Evolutionary conservation across 2,797 vertebrate genomes (phyloP).

Genomic region (Anolis apletophallus): DNA sequence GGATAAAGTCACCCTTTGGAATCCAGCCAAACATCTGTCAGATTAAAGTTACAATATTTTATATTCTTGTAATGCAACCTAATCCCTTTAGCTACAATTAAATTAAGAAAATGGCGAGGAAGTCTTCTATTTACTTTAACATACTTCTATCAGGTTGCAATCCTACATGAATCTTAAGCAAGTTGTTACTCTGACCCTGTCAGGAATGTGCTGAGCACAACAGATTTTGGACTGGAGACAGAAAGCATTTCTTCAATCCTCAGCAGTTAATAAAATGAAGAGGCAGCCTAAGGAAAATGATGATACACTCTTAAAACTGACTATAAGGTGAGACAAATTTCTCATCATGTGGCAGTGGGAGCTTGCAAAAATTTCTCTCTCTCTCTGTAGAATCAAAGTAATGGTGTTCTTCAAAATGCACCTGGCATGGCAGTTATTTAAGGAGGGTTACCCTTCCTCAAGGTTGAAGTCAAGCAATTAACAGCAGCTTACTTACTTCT

Average conservation of each 20-base stretch:
- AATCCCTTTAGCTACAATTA: background rate
- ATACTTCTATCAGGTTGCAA: background rate
- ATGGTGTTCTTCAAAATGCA: background rate
- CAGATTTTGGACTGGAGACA: background rate
- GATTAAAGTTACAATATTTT: background rate
- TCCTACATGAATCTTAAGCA: slow-evolving; percentile 11
- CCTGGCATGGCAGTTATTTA: background rate
- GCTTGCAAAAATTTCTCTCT: background rate
- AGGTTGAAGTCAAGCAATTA: background rate
- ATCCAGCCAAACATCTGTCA: background rate
- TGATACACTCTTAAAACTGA: background rate
- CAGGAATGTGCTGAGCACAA: background rate
- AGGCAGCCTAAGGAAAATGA: background rate
- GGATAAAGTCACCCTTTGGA: background rate
- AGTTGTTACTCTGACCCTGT: background rate
- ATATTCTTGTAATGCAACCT: background rate
- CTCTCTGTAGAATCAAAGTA: background rate
- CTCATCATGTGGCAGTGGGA: background rate
- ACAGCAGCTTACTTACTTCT: background rate
- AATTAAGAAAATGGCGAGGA: background rate
- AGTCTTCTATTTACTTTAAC: background rate
- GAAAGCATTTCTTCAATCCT: background rate
- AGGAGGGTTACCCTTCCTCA: background rate
- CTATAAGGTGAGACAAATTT: background rate
- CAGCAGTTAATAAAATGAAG: background rate